phyloP scores from a whole-genome alignment of 2,888 invertebrate species.

The Opisthograptis luteolata region DNA sequence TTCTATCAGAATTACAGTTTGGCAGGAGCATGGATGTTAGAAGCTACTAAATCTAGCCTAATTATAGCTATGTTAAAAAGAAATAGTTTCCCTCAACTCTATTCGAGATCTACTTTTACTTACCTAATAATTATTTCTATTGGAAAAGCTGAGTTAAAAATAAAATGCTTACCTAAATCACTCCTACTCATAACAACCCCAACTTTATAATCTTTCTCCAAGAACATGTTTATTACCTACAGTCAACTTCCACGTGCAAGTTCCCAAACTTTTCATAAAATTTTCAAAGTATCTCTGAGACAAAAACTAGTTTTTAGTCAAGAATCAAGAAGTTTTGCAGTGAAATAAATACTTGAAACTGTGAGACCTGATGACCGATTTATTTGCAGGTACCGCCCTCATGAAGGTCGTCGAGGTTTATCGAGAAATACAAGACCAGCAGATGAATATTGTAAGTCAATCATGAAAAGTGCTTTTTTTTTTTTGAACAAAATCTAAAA shows the following conservation, averaged over 20 bases:
- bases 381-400: constrained; percentile 90
- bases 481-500: no score
- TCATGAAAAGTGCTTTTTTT: neutral
- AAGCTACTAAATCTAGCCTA: no score
- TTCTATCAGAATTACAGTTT: no score
- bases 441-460: constrained; percentile 97
- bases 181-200: constrained; percentile 2
- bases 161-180: neutral
- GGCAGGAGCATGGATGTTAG: no score
- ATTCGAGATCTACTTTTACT: no score
- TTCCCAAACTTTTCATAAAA: constrained; percentile 15
- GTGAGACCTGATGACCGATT: constrained; percentile 30
- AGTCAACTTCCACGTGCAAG: constrained; percentile 7
- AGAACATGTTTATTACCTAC: constrained; percentile 12
- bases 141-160: no score
- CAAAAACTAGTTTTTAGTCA: constrained; percentile 19
- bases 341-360: constrained; percentile 24
- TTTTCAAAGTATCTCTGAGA: constrained; percentile 15
- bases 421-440: constrained; percentile 96
- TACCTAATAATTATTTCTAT: no score
- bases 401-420: constrained; percentile 97
- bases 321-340: constrained; percentile 13
- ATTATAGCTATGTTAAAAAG: no score
- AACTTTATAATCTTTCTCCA: constrained; percentile 6
- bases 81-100: no score